phyloP scores from a whole-genome alignment of 2,113 vertebrate genomes.

The Atlantisia rogersi region DNA sequence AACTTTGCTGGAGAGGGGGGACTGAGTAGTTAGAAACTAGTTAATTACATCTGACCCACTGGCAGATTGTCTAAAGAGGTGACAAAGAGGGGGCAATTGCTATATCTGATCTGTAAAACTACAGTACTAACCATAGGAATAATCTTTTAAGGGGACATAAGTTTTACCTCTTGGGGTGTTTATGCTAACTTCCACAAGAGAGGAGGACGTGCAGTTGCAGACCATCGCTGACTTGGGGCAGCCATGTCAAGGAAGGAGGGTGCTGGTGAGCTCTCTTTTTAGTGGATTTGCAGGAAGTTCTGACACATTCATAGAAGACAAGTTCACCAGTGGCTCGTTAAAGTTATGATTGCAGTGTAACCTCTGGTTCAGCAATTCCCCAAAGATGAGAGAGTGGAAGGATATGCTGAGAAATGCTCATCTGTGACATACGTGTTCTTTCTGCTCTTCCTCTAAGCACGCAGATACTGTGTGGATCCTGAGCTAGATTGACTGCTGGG shows the following conservation, averaged over 20 bases:
- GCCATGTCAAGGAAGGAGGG: not conserved
- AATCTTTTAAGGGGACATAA: not conserved
- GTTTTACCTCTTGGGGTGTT: not conserved
- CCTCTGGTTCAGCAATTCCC: constrained; percentile 9
- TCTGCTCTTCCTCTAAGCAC: not conserved
- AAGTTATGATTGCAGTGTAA: not conserved
- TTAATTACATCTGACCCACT: not conserved
- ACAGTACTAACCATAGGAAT: not conserved
- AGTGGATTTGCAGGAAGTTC: not conserved
- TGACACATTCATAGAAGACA: not conserved
- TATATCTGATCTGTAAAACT: not conserved
- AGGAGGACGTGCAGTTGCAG: not conserved
- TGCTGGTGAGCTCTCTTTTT: not conserved
- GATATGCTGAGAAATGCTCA: not conserved
- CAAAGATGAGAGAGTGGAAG: not conserved
- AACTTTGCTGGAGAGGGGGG: not conserved
- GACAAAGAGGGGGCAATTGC: not conserved
- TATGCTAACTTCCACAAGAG: not conserved
- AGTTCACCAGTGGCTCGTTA: constrained; percentile 3
- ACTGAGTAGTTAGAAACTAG: not conserved
- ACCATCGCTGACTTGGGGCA: not conserved
- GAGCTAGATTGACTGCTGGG: not conserved
- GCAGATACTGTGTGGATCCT: not conserved
- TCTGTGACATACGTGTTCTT: not conserved
- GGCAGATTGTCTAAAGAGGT: not conserved